A percentile compares a stretch with the other conserved stretches of the same genome.
Evolutionary conservation across 2,113 vertebrate species (phyloP).

Genomic region (Gobio gobio): DNA sequence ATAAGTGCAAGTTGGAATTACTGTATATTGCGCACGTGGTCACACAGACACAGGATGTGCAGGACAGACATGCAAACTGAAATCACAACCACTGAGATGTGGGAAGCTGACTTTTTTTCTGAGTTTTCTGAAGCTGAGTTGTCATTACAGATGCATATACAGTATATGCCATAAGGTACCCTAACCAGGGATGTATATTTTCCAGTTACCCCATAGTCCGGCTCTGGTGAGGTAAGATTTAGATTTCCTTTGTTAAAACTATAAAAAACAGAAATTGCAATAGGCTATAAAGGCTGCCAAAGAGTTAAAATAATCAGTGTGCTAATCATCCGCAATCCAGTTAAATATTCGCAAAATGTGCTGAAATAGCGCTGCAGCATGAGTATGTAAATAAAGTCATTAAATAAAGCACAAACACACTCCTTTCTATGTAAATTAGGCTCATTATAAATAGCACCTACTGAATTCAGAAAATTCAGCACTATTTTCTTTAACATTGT

Average conservation of each 20-base stretch:
- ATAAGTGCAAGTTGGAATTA: background rate
- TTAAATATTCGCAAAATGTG: background rate
- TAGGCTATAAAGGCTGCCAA: background rate
- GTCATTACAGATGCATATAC: too few species aligned
- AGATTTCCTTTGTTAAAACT: background rate
- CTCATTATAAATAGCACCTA: background rate
- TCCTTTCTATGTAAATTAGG: constrained; percentile 1
- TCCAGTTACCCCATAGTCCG: background rate
- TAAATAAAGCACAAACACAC: constrained; percentile 1
- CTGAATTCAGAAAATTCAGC: background rate
- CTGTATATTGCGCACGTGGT: constrained; percentile 1
- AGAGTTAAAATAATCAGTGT: background rate
- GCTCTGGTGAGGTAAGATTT: background rate
- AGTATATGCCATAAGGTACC: background rate
- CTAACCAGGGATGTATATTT: background rate
- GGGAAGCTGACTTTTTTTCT: background rate
- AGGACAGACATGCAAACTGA: background rate
- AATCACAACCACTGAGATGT: background rate
- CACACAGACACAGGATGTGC: background rate
- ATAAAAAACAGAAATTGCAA: background rate
- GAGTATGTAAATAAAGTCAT: constrained; percentile 21
- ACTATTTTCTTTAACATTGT: background rate
- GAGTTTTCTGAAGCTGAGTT: too few species aligned
- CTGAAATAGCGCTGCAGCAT: background rate
- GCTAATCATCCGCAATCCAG: background rate